Percentiles rank a stretch among this genome's conserved stretches.
Evolutionary conservation across 2,797 vertebrate genomes (phyloP).

Genomic region (Pipistrellus pipistrellus): DNA sequence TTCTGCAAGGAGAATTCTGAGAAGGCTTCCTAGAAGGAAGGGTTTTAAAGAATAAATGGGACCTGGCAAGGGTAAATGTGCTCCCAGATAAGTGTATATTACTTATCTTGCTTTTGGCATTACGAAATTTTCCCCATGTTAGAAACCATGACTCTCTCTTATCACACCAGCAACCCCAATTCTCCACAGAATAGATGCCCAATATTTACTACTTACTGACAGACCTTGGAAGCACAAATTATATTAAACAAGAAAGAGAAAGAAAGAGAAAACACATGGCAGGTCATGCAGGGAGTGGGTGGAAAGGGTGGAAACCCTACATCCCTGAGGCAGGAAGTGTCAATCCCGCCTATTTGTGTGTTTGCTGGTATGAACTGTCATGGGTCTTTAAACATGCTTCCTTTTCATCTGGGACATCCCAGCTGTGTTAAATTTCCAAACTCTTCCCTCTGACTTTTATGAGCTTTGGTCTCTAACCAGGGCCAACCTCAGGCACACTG

Average conservation of each 20-base stretch:
- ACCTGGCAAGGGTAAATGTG: neutral
- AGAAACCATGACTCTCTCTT: neutral
- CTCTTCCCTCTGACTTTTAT: slow-evolving; percentile 61
- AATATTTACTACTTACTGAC: neutral
- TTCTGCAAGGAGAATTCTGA: neutral
- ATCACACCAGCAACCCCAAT: neutral
- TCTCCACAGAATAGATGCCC: neutral
- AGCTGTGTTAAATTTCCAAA: slow-evolving; percentile 68
- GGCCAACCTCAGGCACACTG: neutral
- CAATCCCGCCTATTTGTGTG: neutral
- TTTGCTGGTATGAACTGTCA: neutral
- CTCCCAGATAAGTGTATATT: neutral
- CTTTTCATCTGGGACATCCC: slow-evolving; percentile 44
- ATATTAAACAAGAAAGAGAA: neutral
- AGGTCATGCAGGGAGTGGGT: neutral
- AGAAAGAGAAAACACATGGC: neutral
- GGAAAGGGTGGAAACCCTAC: neutral
- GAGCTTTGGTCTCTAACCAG: neutral
- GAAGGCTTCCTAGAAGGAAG: slow-evolving; percentile 26
- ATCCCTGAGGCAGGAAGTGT: slow-evolving; percentile 51
- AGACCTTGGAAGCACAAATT: neutral
- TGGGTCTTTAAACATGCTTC: slow-evolving; percentile 6
- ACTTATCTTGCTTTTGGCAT: neutral
- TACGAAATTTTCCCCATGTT: neutral
- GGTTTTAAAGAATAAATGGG: neutral